phyloP scores from a whole-genome alignment of 2,888 invertebrate species.

The Brenthis hecate region DNA sequence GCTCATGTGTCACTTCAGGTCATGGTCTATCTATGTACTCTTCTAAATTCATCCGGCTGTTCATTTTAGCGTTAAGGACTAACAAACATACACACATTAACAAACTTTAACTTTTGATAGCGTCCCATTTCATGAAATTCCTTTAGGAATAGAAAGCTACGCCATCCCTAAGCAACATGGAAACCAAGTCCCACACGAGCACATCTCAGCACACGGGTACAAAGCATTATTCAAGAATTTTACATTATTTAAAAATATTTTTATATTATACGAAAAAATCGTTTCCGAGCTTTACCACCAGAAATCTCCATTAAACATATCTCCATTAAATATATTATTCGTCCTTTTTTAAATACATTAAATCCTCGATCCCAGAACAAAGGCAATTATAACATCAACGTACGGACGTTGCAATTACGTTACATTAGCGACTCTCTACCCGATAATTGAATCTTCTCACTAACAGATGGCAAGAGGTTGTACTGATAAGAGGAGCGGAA shows the following conservation, averaged over 20 bases:
- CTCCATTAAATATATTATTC: slow-evolving; percentile 1
- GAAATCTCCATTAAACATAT: neutral
- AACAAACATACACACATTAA: too few species aligned
- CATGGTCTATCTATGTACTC: too few species aligned
- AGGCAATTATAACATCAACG: slow-evolving; percentile 29
- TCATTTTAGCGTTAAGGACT: too few species aligned
- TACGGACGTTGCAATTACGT: slow-evolving; percentile 46
- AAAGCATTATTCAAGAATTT: too few species aligned
- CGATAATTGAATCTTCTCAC: slow-evolving; percentile 46
- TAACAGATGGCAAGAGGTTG: slow-evolving; percentile 24
- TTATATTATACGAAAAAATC: neutral
- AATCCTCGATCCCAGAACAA: slow-evolving; percentile 21
- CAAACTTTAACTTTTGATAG: too few species aligned
- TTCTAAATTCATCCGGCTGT: too few species aligned
- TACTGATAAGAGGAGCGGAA: slow-evolving; percentile 32
- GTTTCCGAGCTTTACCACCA: neutral
- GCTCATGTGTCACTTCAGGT: too few species aligned
- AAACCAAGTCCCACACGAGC: too few species aligned
- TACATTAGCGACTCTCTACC: slow-evolving; percentile 37
- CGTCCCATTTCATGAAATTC: too few species aligned
- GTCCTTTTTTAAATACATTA: slow-evolving; percentile 15
- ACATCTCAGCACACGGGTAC: too few species aligned
- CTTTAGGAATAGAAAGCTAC: too few species aligned
- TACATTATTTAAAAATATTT: neutral
- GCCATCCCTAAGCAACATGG: too few species aligned